Evolutionary conservation across 2,888 invertebrate genomes (phyloP), one percentile per base, ranked within the genome.

Genomic region (Suillia variegata): DNA sequence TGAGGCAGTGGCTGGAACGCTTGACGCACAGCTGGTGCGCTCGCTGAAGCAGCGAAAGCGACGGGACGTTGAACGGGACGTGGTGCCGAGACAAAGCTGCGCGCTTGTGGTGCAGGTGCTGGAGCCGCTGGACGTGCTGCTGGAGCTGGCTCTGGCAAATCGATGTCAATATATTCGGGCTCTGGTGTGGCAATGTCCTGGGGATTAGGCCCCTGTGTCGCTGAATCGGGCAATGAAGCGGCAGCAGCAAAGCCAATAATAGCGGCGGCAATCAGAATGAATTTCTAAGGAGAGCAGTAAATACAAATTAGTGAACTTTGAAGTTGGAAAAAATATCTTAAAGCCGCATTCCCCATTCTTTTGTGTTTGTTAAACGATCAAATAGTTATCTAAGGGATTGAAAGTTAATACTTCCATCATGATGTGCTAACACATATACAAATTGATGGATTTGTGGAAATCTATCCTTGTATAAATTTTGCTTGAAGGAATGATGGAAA

Each of bases 141-240:
- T 15, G 21, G 47, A n/a, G 70, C 67, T 26, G 74, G 73, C 21
- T 76, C 78, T 17, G 74, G 73, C 5, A 66, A 59, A 63, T 81
- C 82, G n/a, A 81, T 78, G 47, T 80, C 80, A 60, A 80, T 80
- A 59, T 80, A 80, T 65, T 80, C 80, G 47, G 80, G 80, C 62
- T 81, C 80, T 1, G 80, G 80, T 58, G 80, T 80, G 20, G 80
- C 80, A 68, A 80, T 80, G 61, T 80, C 80, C 71, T 80, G 82
- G 1, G 80, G 80, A 66, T 81, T 81, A 51, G 80, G 80, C 55
- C 80, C 80, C 62, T 80, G 80, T 20, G 80, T 80, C 10, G 81
- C 82, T 2, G 80, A 80, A 58, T 80, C 80, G 20, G 72, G 80
- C 18, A 77, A 62, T 56, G 70, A 73, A 18, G 71, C 76, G 34